Evolutionary conservation across 2,113 vertebrate species (phyloP).

Genomic region (Misgurnus anguillicaudatus): DNA sequence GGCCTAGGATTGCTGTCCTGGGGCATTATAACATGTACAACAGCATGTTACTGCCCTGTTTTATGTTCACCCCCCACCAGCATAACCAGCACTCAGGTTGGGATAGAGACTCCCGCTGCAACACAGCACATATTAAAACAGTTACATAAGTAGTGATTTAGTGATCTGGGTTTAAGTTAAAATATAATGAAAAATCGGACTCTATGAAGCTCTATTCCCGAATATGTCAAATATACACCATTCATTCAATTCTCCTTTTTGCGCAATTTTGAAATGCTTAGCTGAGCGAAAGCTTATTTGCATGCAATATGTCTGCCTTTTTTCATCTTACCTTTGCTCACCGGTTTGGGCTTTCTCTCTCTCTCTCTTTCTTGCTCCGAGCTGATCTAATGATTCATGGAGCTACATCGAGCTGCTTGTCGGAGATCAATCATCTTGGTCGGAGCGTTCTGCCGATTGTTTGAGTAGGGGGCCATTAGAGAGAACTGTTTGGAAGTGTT

Average conservation of each 20-base stretch:
- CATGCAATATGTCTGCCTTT: slow-evolving; percentile 43
- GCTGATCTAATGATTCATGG: slow-evolving; percentile 79
- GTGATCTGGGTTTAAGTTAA: slow-evolving; percentile 19
- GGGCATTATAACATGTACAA: slow-evolving; percentile 35
- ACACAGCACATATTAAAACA: slow-evolving; percentile 3
- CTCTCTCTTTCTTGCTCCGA: slow-evolving; percentile 58
- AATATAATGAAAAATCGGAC: slow-evolving; percentile 6
- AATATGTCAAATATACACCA: slow-evolving; percentile 16
- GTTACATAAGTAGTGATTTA: neutral
- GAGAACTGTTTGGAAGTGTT: slow-evolving; percentile 81
- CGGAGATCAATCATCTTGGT: slow-evolving; percentile 82
- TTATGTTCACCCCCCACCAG: slow-evolving; percentile 23
- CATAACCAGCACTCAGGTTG: slow-evolving; percentile 18
- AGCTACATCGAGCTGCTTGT: slow-evolving; percentile 77
- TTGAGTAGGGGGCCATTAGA: slow-evolving; percentile 81
- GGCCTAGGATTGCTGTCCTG: slow-evolving; percentile 27
- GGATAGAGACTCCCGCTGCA: slow-evolving; percentile 35
- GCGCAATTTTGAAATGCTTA: slow-evolving; percentile 27
- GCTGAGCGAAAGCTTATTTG: slow-evolving; percentile 45
- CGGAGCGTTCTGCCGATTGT: slow-evolving; percentile 77
- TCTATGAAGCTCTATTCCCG: slow-evolving; percentile 3
- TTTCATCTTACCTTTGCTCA: slow-evolving; percentile 56
- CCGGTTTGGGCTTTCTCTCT: slow-evolving; percentile 37
- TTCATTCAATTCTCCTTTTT: slow-evolving; percentile 11
- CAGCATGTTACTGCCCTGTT: slow-evolving; percentile 32